These are phyloP conservation scores for Tadarida brasiliensis DNA, from an alignment of 2,797 vertebrate species.

Conservation along the genomic window DNA sequence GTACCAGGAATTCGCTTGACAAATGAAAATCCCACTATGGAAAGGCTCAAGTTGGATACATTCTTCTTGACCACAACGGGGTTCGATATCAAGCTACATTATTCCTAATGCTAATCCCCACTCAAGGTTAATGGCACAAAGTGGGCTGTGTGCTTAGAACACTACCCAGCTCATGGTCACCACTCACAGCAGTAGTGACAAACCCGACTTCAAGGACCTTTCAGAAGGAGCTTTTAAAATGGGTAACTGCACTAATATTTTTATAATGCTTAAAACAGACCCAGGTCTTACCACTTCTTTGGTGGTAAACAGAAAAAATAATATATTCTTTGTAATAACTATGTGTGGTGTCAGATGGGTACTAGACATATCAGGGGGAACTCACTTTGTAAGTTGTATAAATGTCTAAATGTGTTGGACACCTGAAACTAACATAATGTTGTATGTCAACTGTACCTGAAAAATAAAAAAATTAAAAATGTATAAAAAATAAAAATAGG, in stretches of 20 bases:
- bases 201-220: background rate
- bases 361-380: no score
- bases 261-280: constrained; percentile 35
- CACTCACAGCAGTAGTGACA: background rate
- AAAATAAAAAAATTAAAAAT: background rate
- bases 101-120: background rate
- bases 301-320: background rate
- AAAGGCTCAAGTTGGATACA: background rate
- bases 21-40: constrained; percentile 15
- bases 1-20: background rate
- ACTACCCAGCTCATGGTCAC: background rate
- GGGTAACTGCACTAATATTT: background rate
- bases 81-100: background rate
- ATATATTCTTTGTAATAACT: background rate
- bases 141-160: background rate
- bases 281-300: background rate
- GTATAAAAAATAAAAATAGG: background rate
- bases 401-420: background rate
- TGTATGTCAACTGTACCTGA: background rate
- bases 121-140: background rate
- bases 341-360: background rate
- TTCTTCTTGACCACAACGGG: background rate
- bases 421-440: background rate
- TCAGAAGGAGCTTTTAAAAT: background rate
- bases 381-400: background rate